Evolutionary conservation across 2,888 invertebrate genomes (phyloP), one percentile per base, ranked within the genome.

Genomic region (Heteromurus nitidus): DNA sequence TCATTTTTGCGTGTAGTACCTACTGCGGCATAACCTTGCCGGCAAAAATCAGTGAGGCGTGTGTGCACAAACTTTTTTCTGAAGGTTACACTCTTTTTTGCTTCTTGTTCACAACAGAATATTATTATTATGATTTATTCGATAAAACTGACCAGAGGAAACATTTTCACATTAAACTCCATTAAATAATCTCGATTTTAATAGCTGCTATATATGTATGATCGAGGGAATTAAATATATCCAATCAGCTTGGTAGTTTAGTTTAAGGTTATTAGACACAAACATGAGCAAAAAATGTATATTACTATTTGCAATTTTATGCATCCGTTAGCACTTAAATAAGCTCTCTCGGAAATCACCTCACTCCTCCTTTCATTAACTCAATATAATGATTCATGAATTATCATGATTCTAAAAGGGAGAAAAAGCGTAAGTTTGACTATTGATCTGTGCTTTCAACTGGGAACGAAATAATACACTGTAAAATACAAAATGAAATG

Each of bases 61-160:
- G 18, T 36, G 36, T 2, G 47, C 47, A 47, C 11, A 47, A 16
- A 5, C n/a, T 47, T n/a, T 2, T 44, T 44, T 44, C n/a, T 62
- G 72, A 72, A 72, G 72, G 72, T 47, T 72, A 72, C 28, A n/a
- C n/a, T n/a, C n/a, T n/a, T n/a, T n/a, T n/a, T n/a, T 47, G 30
- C 55, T 13, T 11, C 47, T 47, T 5, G 13, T 36, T 36, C 36
- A 36, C 36, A n/a, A 3, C 3, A 47, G 47, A n/a, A 47, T n/a
- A n/a, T 47, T 5, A 13, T 3, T 47, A 47, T 3, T n/a, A 16
- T 11, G 16, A 47, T n/a, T n/a, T 16, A 16, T 47, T 24, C 22
- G 16, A 13, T 24, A 3, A 13, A 42, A 44, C 44, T 31, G 65
- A 22, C 31, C 62, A 30, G 36, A 62, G 18, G 30, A 62, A 31